phyloP scores from a whole-genome alignment of 2,113 vertebrate genomes.

The Pogonocichla stellata region DNA sequence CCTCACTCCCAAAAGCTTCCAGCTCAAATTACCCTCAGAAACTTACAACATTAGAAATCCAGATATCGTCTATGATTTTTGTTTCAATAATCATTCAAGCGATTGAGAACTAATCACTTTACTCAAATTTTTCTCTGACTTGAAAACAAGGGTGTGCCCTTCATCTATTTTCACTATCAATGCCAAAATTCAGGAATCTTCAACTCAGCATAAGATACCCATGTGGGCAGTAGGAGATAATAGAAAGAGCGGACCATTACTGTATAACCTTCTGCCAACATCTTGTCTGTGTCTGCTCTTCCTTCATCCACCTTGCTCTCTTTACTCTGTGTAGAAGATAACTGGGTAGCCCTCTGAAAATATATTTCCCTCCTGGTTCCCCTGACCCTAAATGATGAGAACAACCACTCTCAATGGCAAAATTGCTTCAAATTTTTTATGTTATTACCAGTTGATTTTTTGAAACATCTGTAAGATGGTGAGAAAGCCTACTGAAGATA shows the following conservation, averaged over 20 bases:
- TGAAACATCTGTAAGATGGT: background rate
- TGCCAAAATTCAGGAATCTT: background rate
- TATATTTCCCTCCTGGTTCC: background rate
- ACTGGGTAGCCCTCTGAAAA: background rate
- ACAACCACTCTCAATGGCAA: background rate
- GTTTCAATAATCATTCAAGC: background rate
- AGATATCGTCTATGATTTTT: background rate
- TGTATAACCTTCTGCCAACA: background rate
- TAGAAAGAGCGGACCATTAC: background rate
- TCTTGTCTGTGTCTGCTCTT: background rate
- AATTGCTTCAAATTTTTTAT: background rate
- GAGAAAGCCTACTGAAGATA: background rate
- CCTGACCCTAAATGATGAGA: background rate
- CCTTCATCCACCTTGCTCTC: background rate
- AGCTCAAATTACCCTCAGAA: background rate
- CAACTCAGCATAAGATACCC: background rate
- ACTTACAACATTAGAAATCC: background rate
- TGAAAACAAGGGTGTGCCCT: background rate
- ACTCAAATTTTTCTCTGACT: background rate
- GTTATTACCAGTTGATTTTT: accelerated
- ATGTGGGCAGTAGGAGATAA: background rate
- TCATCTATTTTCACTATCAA: background rate
- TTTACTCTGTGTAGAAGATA: background rate
- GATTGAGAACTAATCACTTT: background rate
- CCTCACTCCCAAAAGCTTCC: background rate